Percentiles rank a stretch among this genome's conserved stretches.
These are phyloP conservation scores for Ypsolopha scabrella DNA, from an alignment of 2,888 invertebrate species.

Conservation along the genomic window DNA sequence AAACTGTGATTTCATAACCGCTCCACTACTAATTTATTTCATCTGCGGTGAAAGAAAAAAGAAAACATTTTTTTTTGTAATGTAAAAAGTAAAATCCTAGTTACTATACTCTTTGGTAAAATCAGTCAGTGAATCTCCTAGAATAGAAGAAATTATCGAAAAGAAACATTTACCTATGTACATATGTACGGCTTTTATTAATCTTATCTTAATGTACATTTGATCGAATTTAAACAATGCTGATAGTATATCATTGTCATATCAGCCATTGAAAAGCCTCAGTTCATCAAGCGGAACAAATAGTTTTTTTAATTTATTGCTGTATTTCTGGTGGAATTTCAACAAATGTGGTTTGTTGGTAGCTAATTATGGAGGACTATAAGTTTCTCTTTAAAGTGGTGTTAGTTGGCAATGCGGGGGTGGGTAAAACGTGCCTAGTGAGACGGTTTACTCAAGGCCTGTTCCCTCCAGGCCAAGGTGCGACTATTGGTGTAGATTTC, in stretches of 20 bases:
- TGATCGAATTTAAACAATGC: slow-evolving; percentile 38
- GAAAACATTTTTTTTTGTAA: no score
- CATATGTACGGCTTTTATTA: slow-evolving; percentile 10
- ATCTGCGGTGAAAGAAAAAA: no score
- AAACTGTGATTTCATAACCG: no score
- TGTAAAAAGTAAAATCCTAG: no score
- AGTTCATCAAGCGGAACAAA: slow-evolving; percentile 50
- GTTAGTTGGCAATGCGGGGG: slow-evolving; percentile 97
- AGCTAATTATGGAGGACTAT: slow-evolving; percentile 90
- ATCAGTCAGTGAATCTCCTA: no score
- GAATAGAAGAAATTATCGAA: no score
- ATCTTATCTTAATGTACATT: slow-evolving; percentile 42
- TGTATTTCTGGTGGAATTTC: slow-evolving; percentile 15
- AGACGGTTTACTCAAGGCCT: slow-evolving; percentile 97
- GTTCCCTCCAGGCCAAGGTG: slow-evolving; percentile 98
- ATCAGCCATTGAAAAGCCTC: slow-evolving; percentile 30
- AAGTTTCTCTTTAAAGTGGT: slow-evolving; percentile 99
- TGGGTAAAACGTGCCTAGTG: slow-evolving; percentile 97
- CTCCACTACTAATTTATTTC: no score
- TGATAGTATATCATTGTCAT: slow-evolving; percentile 29
- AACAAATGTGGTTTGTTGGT: slow-evolving; percentile 47
- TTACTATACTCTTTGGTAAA: no score
- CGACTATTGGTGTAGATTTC: slow-evolving; percentile 98
- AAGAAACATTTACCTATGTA: no score
- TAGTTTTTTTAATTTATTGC: slow-evolving; percentile 29